A percentile compares a stretch with the other conserved stretches of the same genome.
phyloP scores from a whole-genome alignment of 53 echinoderm and acorn worm species.

The Actinopyga echinites region DNA sequence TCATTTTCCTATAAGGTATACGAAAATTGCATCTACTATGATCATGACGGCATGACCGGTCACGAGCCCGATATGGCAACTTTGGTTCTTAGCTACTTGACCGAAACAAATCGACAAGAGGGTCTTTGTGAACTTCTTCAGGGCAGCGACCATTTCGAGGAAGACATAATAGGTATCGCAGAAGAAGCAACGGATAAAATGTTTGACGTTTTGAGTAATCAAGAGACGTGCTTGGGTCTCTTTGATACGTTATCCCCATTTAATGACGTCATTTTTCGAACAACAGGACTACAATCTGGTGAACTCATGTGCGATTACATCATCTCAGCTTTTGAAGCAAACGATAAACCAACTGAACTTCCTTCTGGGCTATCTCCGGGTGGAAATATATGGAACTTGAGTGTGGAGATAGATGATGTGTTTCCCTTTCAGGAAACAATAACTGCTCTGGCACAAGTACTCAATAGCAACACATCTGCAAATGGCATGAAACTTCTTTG shows the following conservation, averaged over 20 bases:
- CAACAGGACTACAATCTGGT: neutral
- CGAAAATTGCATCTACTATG: too few relatives aligned
- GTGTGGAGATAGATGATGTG: neutral
- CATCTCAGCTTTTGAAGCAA: neutral
- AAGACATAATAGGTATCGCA: neutral
- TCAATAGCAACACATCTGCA: neutral
- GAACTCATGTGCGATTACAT: neutral
- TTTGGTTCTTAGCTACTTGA: neutral
- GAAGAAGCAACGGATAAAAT: neutral
- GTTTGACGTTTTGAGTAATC: neutral
- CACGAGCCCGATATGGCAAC: too few relatives aligned
- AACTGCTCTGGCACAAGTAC: neutral
- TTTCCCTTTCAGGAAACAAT: constrained; percentile 4
- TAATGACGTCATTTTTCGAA: neutral
- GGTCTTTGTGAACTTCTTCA: neutral
- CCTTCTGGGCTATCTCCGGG: too few relatives aligned
- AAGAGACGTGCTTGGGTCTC: neutral
- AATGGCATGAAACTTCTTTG: constrained; percentile 17
- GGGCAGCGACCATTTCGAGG: too few relatives aligned
- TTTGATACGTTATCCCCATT: neutral
- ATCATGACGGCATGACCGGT: too few relatives aligned
- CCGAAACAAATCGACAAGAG: neutral
- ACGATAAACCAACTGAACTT: neutral
- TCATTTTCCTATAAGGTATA: too few relatives aligned
- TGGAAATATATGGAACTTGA: neutral